Conservation (phyloP, 2,888 invertebrate genomes). For the Parelbella ahira region DNA sequence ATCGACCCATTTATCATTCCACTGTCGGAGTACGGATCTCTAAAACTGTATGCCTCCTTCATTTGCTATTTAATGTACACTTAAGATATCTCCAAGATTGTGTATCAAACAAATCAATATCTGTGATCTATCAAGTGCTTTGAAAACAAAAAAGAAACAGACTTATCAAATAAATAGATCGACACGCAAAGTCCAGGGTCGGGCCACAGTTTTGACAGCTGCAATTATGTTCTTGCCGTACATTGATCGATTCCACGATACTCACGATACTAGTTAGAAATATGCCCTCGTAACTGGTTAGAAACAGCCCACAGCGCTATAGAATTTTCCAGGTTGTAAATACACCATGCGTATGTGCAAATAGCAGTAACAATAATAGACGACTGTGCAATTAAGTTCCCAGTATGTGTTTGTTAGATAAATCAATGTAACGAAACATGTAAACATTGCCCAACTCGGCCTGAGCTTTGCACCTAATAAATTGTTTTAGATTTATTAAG, state of each 20-base stretch:
- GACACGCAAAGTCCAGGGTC: constrained; percentile 42
- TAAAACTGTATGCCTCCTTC: too few species aligned
- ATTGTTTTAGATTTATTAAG: constrained; percentile 10
- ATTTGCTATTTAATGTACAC: too few species aligned
- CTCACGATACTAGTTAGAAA: too few species aligned
- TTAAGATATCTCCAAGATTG: too few species aligned
- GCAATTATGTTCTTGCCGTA: constrained; percentile 41
- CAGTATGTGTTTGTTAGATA: constrained; percentile 1
- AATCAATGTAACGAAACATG: constrained; percentile 17
- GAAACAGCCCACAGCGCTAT: constrained; percentile 11
- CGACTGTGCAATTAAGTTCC: constrained; percentile 7
- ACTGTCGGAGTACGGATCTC: too few species aligned
- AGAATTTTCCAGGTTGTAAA: constrained; percentile 1
- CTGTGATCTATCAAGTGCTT: too few species aligned
- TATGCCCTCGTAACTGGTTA: too few species aligned
- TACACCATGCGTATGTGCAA: constrained; percentile 9
- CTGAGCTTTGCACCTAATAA: constrained; percentile 9
- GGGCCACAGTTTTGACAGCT: constrained; percentile 46
- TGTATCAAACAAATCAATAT: too few species aligned
- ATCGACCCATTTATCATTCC: too few species aligned
- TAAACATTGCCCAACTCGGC: constrained; percentile 8
- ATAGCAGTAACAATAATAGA: constrained; percentile 6
- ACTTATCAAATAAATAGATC: constrained; percentile 36
- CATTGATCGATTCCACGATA: constrained; percentile 38
- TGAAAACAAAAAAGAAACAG: constrained; percentile 27